A percentile compares a stretch with the other conserved stretches of the same genome.
Evolutionary conservation across 1,140 invertebrate genomes (phyloP).

Genomic region (Sesamia nonagrioides): DNA sequence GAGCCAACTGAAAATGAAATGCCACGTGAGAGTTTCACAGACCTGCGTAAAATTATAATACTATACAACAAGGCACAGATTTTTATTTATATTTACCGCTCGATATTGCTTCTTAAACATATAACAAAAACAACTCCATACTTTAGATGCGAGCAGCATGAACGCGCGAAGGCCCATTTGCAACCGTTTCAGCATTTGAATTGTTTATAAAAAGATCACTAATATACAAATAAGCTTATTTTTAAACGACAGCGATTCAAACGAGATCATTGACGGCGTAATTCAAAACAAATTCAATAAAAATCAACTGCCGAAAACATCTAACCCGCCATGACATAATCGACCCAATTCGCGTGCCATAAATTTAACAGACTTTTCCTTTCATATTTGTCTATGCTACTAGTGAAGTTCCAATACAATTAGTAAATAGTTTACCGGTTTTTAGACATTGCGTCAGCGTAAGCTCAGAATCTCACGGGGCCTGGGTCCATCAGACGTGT

Average conservation of each 20-base stretch:
- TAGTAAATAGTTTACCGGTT: background rate
- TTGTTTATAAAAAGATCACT: slow-evolving; percentile 82
- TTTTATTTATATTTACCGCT: slow-evolving; percentile 91
- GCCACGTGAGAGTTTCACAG: slow-evolving; percentile 80
- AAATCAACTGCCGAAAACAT: slow-evolving; percentile 86
- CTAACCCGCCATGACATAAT: slow-evolving; percentile 88
- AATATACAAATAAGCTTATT: slow-evolving; percentile 79
- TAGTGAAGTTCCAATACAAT: slow-evolving; percentile 40
- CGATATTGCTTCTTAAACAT: slow-evolving; percentile 98
- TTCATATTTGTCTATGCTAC: slow-evolving; percentile 58
- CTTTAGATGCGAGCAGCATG: slow-evolving; percentile 97
- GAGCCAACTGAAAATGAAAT: slow-evolving; percentile 94
- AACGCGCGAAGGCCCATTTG: slow-evolving; percentile 99
- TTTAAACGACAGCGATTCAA: slow-evolving; percentile 77
- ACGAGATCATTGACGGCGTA: slow-evolving; percentile 86
- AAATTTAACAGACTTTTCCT: slow-evolving; percentile 68
- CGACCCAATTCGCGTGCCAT: slow-evolving; percentile 83
- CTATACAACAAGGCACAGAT: slow-evolving; percentile 60
- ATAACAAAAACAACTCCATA: slow-evolving; percentile 99
- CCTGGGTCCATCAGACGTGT: no score
- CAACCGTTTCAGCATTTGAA: slow-evolving; percentile 97
- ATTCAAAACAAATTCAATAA: slow-evolving; percentile 85
- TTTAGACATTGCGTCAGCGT: background rate
- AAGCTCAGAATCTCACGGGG: no score
- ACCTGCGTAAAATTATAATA: slow-evolving; percentile 59